These are phyloP conservation scores for Chelonoidis abingdonii DNA, from an alignment of 2,113 vertebrate genomes.

Conservation along the genomic window DNA sequence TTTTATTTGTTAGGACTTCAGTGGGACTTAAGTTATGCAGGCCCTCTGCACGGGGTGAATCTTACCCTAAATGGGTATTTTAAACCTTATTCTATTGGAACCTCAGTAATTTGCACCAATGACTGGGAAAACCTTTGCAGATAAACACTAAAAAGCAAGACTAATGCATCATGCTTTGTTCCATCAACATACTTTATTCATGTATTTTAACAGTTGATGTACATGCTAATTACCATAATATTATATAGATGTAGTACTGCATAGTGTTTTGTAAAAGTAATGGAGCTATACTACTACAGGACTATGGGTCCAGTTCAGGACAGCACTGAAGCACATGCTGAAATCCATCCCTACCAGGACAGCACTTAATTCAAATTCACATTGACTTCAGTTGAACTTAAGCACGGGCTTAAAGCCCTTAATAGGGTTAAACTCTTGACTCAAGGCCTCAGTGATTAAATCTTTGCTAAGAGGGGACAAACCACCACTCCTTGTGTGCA, in stretches of 20 bases:
- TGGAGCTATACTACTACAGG: not conserved
- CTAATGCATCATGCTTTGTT: not conserved
- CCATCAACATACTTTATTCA: not conserved
- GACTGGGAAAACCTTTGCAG: not conserved
- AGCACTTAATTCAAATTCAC: not conserved
- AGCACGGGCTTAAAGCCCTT: not conserved
- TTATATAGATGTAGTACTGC: not conserved
- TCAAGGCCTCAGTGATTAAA: not conserved
- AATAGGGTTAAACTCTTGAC: not conserved
- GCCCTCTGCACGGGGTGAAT: not conserved
- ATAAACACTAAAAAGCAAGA: not conserved
- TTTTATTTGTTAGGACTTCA: not conserved
- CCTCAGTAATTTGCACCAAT: not conserved
- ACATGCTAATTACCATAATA: not conserved
- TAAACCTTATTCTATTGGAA: not conserved
- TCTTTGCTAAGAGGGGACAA: not conserved
- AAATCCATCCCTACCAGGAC: not conserved
- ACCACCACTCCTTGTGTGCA: not conserved
- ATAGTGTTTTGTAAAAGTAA: not conserved
- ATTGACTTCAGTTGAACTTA: not conserved
- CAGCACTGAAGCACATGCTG: not conserved
- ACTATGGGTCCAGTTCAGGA: not conserved
- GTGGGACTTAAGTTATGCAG: not conserved
- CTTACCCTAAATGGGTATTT: conserved; percentile 11
- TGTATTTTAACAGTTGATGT: not conserved